phyloP scores from a whole-genome alignment of 1,140 invertebrate species.

The Aplysia californica region DNA sequence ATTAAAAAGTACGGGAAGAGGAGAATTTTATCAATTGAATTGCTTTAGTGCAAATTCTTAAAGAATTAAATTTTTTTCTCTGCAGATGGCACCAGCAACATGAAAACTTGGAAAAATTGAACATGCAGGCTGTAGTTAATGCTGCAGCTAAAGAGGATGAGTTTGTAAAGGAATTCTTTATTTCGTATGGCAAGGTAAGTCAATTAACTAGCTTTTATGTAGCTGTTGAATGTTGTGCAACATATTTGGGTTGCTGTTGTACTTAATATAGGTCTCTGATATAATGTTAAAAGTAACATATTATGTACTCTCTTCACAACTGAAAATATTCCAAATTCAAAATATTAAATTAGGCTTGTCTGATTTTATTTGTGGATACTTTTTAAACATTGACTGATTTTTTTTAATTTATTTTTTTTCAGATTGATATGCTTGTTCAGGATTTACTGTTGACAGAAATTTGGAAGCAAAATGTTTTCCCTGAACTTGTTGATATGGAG shows the following conservation, averaged over 20 bases:
- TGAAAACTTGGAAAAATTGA: slow-evolving; percentile 67
- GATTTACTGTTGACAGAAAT: slow-evolving; percentile 64
- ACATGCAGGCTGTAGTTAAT: slow-evolving; percentile 67
- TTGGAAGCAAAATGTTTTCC: slow-evolving; percentile 67
- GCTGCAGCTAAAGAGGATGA: slow-evolving; percentile 66
- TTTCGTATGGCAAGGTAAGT: slow-evolving; percentile 64
- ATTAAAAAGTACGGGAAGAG: too few species aligned
- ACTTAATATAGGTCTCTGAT: too few species aligned
- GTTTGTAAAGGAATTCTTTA: slow-evolving; percentile 67
- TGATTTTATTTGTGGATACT: not conserved
- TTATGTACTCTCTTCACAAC: too few species aligned
- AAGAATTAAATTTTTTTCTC: not conserved
- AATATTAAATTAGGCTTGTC: too few species aligned
- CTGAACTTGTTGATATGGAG: slow-evolving; percentile 58
- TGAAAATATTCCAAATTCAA: too few species aligned
- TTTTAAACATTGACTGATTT: too few species aligned
- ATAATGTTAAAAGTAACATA: too few species aligned
- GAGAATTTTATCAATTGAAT: not conserved
- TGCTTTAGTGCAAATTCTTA: not conserved
- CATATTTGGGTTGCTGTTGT: too few species aligned
- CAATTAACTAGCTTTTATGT: not conserved
- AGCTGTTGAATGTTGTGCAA: not conserved
- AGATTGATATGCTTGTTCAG: slow-evolving; percentile 63
- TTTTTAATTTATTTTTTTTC: not conserved
- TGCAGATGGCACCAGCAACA: slow-evolving; percentile 65